Evolutionary conservation across 1,140 invertebrate species (phyloP).

Genomic region (Panagrolaimus sp.): DNA sequence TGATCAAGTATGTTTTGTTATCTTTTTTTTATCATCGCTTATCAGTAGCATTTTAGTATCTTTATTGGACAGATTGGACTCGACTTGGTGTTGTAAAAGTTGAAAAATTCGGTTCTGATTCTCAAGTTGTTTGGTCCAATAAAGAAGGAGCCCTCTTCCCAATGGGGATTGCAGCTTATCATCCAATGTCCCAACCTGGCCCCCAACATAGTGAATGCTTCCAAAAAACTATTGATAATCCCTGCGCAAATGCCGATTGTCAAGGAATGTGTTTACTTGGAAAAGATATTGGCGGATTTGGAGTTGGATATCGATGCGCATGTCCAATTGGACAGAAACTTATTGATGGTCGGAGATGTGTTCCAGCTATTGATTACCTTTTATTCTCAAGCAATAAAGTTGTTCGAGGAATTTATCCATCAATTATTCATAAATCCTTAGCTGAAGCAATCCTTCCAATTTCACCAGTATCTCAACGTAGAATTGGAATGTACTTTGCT

Average conservation of each 20-base stretch:
- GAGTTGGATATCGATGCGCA: conserved; percentile 81
- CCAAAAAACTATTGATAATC: conserved; percentile 65
- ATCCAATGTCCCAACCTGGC: conserved; percentile 52
- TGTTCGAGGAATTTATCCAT: conserved; percentile 84
- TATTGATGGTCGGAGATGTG: conserved; percentile 74
- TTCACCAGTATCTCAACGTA: conserved; percentile 79
- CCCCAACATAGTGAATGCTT: conserved; percentile 52
- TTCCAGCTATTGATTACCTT: conserved; percentile 79
- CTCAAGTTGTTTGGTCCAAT: conserved; percentile 51
- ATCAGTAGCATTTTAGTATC: conserved; percentile 56
- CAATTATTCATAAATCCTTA: conserved; percentile 80
- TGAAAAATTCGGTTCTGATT: conserved; percentile 69
- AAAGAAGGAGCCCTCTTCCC: conserved; percentile 57
- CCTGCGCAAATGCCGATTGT: conserved; percentile 86
- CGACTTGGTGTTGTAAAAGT: conserved; percentile 86
- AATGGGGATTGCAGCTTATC: conserved; percentile 58
- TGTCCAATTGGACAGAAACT: conserved; percentile 74
- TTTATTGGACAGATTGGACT: conserved; percentile 91
- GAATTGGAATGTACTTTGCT: conserved; percentile 95
- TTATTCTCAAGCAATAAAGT: conserved; percentile 95
- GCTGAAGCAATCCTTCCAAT: conserved; percentile 78
- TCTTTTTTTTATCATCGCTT: too few relatives aligned
- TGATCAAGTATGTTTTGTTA: conserved; percentile 58
- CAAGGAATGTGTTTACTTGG: conserved; percentile 91
- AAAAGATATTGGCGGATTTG: conserved; percentile 68